Conservation (phyloP, 1,140 invertebrate genomes). For the Archegozetes longisetosus region DNA sequence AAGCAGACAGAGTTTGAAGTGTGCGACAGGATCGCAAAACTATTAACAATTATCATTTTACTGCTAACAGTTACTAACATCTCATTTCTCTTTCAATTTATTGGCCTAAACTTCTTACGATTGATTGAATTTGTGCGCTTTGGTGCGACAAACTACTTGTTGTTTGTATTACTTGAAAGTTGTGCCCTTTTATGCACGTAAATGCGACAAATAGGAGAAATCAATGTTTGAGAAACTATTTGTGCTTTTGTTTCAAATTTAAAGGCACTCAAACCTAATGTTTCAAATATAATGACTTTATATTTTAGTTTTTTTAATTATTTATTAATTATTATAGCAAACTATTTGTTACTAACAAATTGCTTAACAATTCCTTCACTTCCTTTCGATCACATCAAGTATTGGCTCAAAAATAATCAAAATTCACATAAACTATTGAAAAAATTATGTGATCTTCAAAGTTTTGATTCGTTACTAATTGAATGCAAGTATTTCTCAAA, state of each 20-base stretch:
- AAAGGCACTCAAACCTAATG: background rate
- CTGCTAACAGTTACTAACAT: too few species aligned
- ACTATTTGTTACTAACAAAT: background rate
- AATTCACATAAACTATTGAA: background rate
- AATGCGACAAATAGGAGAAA: too few species aligned
- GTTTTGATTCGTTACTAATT: background rate
- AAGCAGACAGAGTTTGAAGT: too few species aligned
- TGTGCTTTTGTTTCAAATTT: too few species aligned
- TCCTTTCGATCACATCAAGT: background rate
- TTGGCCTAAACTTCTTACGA: too few species aligned
- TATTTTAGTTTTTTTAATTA: background rate
- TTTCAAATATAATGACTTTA: background rate
- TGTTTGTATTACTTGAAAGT: too few species aligned
- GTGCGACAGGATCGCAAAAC: too few species aligned
- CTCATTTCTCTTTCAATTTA: too few species aligned
- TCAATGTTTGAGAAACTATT: background rate
- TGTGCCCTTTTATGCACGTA: too few species aligned
- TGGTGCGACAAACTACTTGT: too few species aligned
- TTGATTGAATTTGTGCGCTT: too few species aligned
- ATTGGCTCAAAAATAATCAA: background rate
- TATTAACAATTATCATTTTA: too few species aligned
- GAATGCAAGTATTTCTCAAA: background rate
- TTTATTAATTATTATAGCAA: background rate
- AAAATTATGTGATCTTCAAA: background rate
- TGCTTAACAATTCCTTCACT: background rate